Percentiles rank a stretch among this genome's conserved stretches.
These are phyloP conservation scores for Trissolcus basalis DNA, from an alignment of 1,140 invertebrate genomes.

Conservation along the genomic window DNA sequence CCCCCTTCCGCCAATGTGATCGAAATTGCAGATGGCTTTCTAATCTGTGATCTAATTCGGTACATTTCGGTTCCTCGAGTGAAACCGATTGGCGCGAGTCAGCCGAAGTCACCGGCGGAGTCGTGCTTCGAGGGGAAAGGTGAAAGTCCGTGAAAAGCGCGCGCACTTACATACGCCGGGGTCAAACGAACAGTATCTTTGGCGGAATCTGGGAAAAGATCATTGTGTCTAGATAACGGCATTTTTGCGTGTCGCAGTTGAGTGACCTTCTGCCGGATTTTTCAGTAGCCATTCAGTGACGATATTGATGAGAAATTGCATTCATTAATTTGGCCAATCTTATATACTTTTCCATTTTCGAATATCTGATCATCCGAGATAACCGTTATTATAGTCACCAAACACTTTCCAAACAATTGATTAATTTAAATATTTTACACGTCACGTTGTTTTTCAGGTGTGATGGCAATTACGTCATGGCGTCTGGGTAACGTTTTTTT, in stretches of 20 bases:
- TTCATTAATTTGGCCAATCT: slow-evolving; percentile 50
- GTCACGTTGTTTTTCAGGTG: too few species aligned
- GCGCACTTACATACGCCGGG: slow-evolving; percentile 38
- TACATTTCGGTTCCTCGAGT: slow-evolving; percentile 16
- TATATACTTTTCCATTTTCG: slow-evolving; percentile 33
- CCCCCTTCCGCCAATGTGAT: slow-evolving; percentile 13
- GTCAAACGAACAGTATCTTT: slow-evolving; percentile 53
- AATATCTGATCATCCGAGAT: slow-evolving; percentile 6
- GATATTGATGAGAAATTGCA: slow-evolving; percentile 47
- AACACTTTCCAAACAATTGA: slow-evolving; percentile 5
- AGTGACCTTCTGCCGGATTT: slow-evolving; percentile 37
- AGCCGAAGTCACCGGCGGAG: slow-evolving; percentile 62
- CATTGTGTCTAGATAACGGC: slow-evolving; percentile 46
- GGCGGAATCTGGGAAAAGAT: slow-evolving; percentile 52
- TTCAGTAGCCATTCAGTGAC: slow-evolving; percentile 26
- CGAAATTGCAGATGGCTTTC: slow-evolving; percentile 38
- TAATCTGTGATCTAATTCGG: slow-evolving; percentile 39
- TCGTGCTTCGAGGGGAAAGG: slow-evolving; percentile 72
- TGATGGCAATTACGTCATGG: too few species aligned
- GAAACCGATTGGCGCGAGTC: slow-evolving; percentile 31
- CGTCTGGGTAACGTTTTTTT: too few species aligned
- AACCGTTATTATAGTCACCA: slow-evolving; percentile 6
- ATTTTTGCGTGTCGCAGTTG: slow-evolving; percentile 33
- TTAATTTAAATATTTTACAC: background rate
- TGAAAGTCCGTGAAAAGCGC: slow-evolving; percentile 69